Base-by-base conservation (phyloP, 2,888 invertebrate genomes). In the Drosophila lutescens region DNA sequence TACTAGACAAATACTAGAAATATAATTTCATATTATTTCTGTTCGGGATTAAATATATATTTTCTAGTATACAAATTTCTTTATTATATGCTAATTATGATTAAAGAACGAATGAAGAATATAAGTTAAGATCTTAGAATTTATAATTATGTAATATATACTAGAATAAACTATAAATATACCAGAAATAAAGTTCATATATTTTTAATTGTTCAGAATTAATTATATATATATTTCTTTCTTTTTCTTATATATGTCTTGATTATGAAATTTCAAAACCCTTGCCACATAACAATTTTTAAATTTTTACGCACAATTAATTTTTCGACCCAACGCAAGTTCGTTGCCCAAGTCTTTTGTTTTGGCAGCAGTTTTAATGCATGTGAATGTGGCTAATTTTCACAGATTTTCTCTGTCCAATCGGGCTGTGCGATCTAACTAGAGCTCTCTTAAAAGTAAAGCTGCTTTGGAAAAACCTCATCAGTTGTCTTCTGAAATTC, bases 291-390 rank as follows among this genome's bases (percentile, higher is more conserved):
- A 40, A n/a, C 6, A 7, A 9, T 30, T 8, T 8, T 51, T 43
- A 38, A 43, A 59, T 62, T 71, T 56, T 76, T 60, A 83, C 58
- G 81, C 80, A 44, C 60, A 67, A 76, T 82, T 86, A 80, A 86
- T 69, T 71, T 72, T 36, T 15, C 15, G 20, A 26, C 2, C 41
- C 9, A 10, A 15, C 6, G 23, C 67, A 69, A 76, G 88, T 80
- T 88, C 51, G 80, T 83, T 83, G 86, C 78, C 63, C 38, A 86
- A 83, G 88, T 83, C 86, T 83, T 83, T 83, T 80, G 88, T 82
- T 77, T 87, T 44, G 30, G 17, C 70, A 38, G 36, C 49, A 20
- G 20, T 43, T 26, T 63, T 79, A 87, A 82, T 76, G 68, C 61
- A 68, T 26, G 26, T 26, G 26, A 26, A 26, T 5, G n/a, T 2